Conservation (phyloP, 53 echinoderm and acorn worm genomes). For the Paracentrotus lividus region DNA sequence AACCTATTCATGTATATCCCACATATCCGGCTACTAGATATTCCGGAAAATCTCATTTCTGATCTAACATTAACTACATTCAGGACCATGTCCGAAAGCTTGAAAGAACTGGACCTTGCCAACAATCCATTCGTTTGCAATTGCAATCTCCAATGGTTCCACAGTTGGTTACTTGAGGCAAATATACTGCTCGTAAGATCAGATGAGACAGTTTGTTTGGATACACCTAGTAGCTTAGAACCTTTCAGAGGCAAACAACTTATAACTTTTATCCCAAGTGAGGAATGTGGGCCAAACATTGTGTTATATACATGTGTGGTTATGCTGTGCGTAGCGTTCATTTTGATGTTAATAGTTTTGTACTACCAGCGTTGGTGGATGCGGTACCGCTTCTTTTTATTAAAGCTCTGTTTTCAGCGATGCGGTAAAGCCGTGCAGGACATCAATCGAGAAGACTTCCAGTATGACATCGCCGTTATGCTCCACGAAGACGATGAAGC, state of each 20-base stretch:
- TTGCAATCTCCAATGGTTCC: not conserved
- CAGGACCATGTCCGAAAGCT: not conserved
- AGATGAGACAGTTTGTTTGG: not conserved
- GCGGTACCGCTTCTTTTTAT: not conserved
- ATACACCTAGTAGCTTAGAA: not conserved
- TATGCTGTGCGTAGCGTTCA: not conserved
- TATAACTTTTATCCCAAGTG: not conserved
- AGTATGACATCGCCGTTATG: slow-evolving; percentile 10
- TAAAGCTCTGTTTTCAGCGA: slow-evolving; percentile 13
- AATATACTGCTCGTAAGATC: not conserved
- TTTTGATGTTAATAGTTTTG: not conserved
- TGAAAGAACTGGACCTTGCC: no score
- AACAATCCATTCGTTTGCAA: not conserved
- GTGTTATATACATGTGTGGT: not conserved
- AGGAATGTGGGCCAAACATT: not conserved
- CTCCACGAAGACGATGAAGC: not conserved
- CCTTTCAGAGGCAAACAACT: slow-evolving; percentile 4
- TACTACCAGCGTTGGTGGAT: slow-evolving; percentile 58
- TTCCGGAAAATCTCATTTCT: not conserved
- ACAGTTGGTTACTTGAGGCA: not conserved
- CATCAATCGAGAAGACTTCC: not conserved
- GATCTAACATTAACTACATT: not conserved
- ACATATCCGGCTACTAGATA: not conserved
- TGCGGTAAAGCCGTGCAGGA: not conserved
- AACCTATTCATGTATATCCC: not conserved